Base-by-base conservation (phyloP, 2,888 invertebrate species). In the Zaprionus lineosus region DNA sequence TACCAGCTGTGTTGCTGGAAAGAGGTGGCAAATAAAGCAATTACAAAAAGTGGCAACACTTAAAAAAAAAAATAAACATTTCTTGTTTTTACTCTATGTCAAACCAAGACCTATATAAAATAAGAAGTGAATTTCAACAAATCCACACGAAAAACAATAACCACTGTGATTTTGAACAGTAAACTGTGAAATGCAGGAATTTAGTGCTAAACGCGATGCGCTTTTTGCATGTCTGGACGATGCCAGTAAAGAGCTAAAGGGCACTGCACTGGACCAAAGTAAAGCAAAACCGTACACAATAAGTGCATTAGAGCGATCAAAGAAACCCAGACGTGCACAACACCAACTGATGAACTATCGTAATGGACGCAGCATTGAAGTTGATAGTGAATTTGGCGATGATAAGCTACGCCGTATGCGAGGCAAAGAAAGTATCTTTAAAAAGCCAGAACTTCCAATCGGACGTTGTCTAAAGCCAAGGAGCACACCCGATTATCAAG, bases 401-500 rank as follows among this genome's bases (percentile, higher is more conserved):
- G 79, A 76, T 4, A 73, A 65, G 1, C 52, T 88, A 2, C 75
- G 78, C 0, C 86, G 84, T 14, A 73, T 90, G 55, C 82, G 87
- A 0, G 89, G 90, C 19, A 90, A 92, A 82, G 95, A 96, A 85
- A 96, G 96, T 85, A 94, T 96, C 68, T 96, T 94, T 75, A 96
- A 95, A 87, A 92, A 93, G 58, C 94, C 95, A 1, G 93, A 93
- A 78, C 92, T 93, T 11, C 94, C 94, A 1, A 91, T 93, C 43
- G 88, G 89, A 0, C 91, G 92, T 60, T 93, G 93, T 74, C 88
- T 93, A 24, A 91, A 92, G 39, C 89, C 91, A 1, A 87, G 91
- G 5, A 88, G 86, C 40, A 86, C 90, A 2, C 92, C 92, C 29
- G 92, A 91, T 70, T 90, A 85, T 71, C 86, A 91, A 60, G 92